Base-by-base conservation (phyloP, 2,113 vertebrate species). In the Oriolus oriolus region DNA sequence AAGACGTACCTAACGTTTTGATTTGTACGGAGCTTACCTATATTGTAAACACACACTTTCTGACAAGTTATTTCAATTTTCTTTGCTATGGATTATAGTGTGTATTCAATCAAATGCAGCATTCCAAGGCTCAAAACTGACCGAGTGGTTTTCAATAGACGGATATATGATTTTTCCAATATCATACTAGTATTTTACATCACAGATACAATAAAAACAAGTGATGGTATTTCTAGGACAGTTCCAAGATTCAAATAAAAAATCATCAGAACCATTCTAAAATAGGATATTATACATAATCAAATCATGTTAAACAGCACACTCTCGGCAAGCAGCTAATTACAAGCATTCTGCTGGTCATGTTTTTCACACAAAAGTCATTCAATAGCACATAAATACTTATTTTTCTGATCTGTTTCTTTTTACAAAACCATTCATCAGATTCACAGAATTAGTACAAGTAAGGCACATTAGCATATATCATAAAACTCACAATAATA, bases 391-490 rank as follows among this genome's bases (percentile, higher is more conserved):
- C 97, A 98, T 97, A 98, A 97, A 98, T 97, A 97, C 96, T 97
- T 97, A 93, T 91, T 97, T 93, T 97, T 96, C 92, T 91, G 96
- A 94, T 96, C 91, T 84, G 96, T 86, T 97, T 96, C 95, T 97
- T 96, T 97, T 97, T 98, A 98, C 97, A 98, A 98, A 98, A 97
- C 96, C 96, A 95, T 97, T 97, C 96, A 97, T 97, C 95, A 96
- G 97, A 97, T 96, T 93, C 96, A 97, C 97, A 97, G 94, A 98
- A 97, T 97, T 97, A 97, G 96, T 97, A 98, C 97, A 97, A 97
- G 95, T 98, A 98, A 98, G 97, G 97, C 97, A 98, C 97, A 97
- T 97, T 97, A 97, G 97, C 96, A 97, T 98, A 97, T 97, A 95
- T 97, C 93, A 97, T 97, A 97, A 97, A 97, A 96, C 94, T 97